Evolutionary conservation across 2,888 invertebrate species (phyloP), one percentile per base, ranked within the genome.

Genomic region (Calliphora vomitoria): DNA sequence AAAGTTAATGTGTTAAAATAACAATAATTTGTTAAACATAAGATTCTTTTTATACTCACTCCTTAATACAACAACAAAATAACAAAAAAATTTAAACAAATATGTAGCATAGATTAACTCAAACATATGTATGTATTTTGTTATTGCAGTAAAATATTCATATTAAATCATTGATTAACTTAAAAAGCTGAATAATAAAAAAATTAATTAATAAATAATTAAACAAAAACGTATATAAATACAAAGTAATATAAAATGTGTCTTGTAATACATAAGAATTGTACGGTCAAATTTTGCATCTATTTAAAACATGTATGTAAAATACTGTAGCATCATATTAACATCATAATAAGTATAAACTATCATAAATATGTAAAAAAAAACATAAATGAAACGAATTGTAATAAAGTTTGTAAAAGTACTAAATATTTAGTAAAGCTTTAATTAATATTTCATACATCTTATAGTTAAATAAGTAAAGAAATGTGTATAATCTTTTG

Each of bases 221-320:
- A 50, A 55, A 58, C 11, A 41, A 18, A 41, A 64, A 72, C 44
- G 20, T 10, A 47, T 47, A 55, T 64, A 44, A 66, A 44, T 72
- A 79, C 66, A 79, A 86, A 86, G 86, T 86, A 86, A 86, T 83
- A 83, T 86, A 83, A 83, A 83, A 83, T 86, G 86, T 86, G 86
- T 86, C 86, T 86, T 86, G 86, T 86, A 86, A 83, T 62, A 76
- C 64, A 72, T 83, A 84, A 83, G 66, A 82, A 50, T 81, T 58
- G 83, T 83, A 79, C 71, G 47, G 60, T 72, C 15, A 81, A 80
- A 75, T 76, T 86, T 75, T 71, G 58, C 80, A 76, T 72, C n/a
- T 41, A 68, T n/a, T 50, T 44, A 60, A 78, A 60, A 64, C 15
- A 55, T 44, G 11, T 44, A 13, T 44, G 44, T 31, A 38, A 58